Conservation (phyloP, 2,888 invertebrate genomes). For the Erebia epiphron region DNA sequence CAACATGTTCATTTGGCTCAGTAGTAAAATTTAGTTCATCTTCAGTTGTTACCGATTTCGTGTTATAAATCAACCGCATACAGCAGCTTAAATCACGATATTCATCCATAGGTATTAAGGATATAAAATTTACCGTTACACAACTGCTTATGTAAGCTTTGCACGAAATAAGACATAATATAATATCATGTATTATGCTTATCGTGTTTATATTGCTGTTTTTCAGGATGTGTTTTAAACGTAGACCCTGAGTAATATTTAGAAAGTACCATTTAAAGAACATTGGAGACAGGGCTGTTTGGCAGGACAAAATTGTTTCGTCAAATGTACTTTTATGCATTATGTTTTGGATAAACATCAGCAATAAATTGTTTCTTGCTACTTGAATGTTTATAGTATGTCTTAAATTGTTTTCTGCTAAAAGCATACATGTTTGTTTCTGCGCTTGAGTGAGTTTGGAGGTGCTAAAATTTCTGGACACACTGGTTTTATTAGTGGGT, state of each 20-base stretch:
- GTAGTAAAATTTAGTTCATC: neutral
- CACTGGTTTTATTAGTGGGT: neutral
- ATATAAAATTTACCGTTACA: constrained; percentile 4
- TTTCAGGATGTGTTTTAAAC: constrained; percentile 4
- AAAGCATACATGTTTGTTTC: neutral
- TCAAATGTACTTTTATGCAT: neutral
- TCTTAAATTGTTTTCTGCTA: neutral
- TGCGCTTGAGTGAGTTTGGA: neutral
- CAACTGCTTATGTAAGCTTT: neutral
- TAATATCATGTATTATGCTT: neutral
- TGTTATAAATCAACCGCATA: constrained; percentile 4
- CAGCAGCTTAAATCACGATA: constrained; percentile 1
- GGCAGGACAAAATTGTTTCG: neutral
- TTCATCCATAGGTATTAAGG: constrained; percentile 1
- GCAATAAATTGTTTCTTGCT: neutral
- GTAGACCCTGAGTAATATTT: constrained; percentile 16
- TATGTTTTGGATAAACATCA: neutral
- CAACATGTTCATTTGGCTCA: neutral
- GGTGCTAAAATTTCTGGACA: neutral
- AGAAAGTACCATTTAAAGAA: constrained; percentile 17
- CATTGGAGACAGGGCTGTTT: neutral
- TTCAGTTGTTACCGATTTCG: neutral
- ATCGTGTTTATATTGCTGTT: constrained; percentile 6
- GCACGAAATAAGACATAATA: constrained; percentile 1
- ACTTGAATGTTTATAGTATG: neutral